Base-by-base conservation (phyloP, 1,140 invertebrate genomes). In the Nymphalis io region DNA sequence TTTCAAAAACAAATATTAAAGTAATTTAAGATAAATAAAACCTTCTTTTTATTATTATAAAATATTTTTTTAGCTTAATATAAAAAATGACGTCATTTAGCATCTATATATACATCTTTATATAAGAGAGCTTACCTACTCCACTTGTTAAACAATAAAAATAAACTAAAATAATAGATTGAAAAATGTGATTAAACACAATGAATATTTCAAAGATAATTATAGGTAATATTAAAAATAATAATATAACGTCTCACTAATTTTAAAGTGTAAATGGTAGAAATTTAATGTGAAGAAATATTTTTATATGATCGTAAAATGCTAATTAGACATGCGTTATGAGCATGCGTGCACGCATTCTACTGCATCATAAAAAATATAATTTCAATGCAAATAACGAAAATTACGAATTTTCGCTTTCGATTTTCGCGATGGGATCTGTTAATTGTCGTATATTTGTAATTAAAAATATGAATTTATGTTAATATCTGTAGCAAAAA, bases 381-480 rank as follows among this genome's bases (percentile, higher is more conserved):
- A 78, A 85, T 86, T 82, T 81, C 75, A 58, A 90, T 88, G 86
- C 83, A 88, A 89, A 90, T 88, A 79, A 70, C 73, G 66, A 82
- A 87, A 88, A 85, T 88, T 83, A 61, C 76, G 72, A 79, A 85
- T 82, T 86, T 84, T 84, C 79, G 76, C 74, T 84, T 84, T 83
- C 81, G 68, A 82, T 73, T 80, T 33, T 80, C 66, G 61, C 71
- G 82, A 86, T 87, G 60, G 62, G 55, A 86, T 86, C 81, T 68
- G 46, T 70, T 84, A 84, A 84, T 85, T 85, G 79, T 83, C 53
- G 67, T 62, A 38, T 85, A 87, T 81, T 78, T 72, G 66, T 68
- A 60, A 72, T 83, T 80, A 60, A 60, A 67, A 71, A 67, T 67
- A 72, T 72, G 58, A 66, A 66, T 72, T 62, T 62, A 72, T 57